These are phyloP conservation scores for Zaprionus inermis DNA, from an alignment of 1,140 invertebrate genomes.

Conservation along the genomic window DNA sequence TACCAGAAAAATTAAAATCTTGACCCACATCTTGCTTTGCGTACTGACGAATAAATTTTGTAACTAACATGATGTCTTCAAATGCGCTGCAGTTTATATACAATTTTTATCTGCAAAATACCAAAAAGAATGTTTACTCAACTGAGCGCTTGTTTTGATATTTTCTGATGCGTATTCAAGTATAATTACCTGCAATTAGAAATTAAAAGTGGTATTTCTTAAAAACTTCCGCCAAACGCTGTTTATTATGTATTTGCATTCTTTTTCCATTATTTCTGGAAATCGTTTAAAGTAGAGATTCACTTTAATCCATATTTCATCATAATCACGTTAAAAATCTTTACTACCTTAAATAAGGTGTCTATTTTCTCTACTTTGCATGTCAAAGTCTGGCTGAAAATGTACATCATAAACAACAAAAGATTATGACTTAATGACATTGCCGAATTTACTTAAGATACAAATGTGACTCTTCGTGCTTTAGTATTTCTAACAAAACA, in stretches of 20 bases:
- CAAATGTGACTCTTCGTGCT: background rate
- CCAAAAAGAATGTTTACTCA: background rate
- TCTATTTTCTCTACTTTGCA: background rate
- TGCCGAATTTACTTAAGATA: background rate
- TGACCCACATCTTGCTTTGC: conserved; percentile 21
- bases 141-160: background rate
- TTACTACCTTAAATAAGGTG: too few species aligned
- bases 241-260: background rate
- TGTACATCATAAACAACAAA: background rate
- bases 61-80: conserved; percentile 3
- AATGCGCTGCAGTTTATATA: conserved; percentile 12
- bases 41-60: background rate
- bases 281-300: too few species aligned
- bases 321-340: too few species aligned
- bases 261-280: too few species aligned
- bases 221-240: background rate
- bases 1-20: conserved; percentile 13
- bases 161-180: background rate
- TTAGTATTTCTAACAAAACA: background rate
- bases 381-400: background rate
- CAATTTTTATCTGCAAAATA: conserved; percentile 2
- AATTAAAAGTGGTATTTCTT: background rate
- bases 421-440: background rate
- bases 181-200: background rate
- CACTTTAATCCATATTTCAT: too few species aligned